phyloP scores from a whole-genome alignment of 2,113 vertebrate genomes.

The Echinops telfairi region DNA sequence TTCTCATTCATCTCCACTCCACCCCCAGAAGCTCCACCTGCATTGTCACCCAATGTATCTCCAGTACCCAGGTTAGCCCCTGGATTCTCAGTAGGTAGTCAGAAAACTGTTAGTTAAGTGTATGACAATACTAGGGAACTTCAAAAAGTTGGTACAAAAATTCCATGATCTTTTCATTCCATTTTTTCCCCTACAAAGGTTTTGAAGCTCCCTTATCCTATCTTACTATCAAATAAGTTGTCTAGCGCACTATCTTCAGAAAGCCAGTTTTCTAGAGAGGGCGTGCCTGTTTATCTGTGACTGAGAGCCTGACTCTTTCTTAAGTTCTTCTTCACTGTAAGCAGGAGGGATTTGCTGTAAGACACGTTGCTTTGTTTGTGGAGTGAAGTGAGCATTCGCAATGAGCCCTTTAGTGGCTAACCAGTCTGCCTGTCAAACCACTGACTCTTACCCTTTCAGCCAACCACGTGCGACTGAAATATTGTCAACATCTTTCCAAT shows the following conservation, averaged over 20 bases:
- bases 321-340: slow-evolving; percentile 6
- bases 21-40: not conserved
- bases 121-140: too few relatives aligned
- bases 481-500: slow-evolving; percentile 28
- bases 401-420: not conserved
- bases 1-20: not conserved
- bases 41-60: not conserved
- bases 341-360: not conserved
- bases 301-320: not conserved
- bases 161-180: too few relatives aligned
- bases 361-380: not conserved
- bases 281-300: not conserved
- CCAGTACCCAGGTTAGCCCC: not conserved
- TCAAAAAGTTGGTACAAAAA: too few relatives aligned
- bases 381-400: slow-evolving; percentile 36
- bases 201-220: not conserved
- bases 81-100: not conserved
- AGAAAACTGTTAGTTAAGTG: not conserved
- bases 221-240: not conserved
- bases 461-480: slow-evolving; percentile 22
- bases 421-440: rapidly evolving
- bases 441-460: not conserved
- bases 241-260: not conserved
- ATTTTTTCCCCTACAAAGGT: too few relatives aligned
- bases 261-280: slow-evolving; percentile 14